Evolutionary conservation across 1,140 invertebrate species (phyloP).

Genomic region (Drosophila ambigua): DNA sequence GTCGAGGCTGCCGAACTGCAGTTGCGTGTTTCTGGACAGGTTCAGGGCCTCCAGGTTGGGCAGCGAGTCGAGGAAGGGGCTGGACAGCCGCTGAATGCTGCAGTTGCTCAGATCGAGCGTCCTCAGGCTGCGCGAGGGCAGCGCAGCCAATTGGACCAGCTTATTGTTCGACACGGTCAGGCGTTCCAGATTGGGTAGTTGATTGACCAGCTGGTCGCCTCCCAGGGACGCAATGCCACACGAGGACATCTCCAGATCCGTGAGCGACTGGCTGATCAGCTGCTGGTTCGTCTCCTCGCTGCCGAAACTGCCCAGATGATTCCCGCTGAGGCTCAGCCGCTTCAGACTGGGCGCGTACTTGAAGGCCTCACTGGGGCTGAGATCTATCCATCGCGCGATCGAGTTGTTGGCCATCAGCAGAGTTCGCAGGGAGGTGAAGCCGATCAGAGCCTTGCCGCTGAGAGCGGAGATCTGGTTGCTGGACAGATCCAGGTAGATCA

Average conservation of each 20-base stretch:
- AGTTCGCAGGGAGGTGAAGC: conserved; percentile 84
- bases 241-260: conserved; percentile 84
- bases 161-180: conserved; percentile 85
- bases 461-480: conserved; percentile 85
- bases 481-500: conserved; percentile 85
- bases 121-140: conserved; percentile 85
- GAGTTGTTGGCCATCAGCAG: conserved; percentile 85
- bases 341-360: conserved; percentile 83
- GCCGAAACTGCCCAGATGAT: conserved; percentile 84
- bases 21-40: conserved; percentile 85
- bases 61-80: conserved; percentile 84
- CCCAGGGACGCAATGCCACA: conserved; percentile 85
- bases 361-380: conserved; percentile 85
- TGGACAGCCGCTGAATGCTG: conserved; percentile 84
- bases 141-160: conserved; percentile 83
- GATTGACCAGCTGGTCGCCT: conserved; percentile 84
- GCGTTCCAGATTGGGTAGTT: conserved; percentile 85
- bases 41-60: conserved; percentile 84
- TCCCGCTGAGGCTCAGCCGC: conserved; percentile 85
- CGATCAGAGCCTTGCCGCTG: conserved; percentile 83
- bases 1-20: conserved; percentile 81
- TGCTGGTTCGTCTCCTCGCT: conserved; percentile 73
- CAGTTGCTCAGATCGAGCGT: conserved; percentile 86
- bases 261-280: conserved; percentile 84
- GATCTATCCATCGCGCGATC: conserved; percentile 85